Base-by-base conservation (phyloP, 2,888 invertebrate species). In the Gastrophysa polygoni region DNA sequence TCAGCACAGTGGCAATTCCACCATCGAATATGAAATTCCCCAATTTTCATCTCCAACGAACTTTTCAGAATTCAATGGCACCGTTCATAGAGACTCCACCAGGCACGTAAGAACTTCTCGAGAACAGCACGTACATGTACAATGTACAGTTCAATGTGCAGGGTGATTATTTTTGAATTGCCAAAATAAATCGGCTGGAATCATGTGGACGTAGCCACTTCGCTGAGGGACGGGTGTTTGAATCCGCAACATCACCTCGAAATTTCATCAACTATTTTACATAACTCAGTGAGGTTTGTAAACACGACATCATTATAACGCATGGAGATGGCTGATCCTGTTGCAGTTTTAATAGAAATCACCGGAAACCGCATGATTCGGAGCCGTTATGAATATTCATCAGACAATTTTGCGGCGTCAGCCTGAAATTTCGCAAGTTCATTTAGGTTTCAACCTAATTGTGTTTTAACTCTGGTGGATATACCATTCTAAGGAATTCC, bases 271-370 rank as follows among this genome's bases (percentile, higher is more conserved):
- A 52, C 44, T 11, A 47, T 54, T 16, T 59, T 62, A 28, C 43
- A 49, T 32, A 57, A 29, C 32, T 32, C 17, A 54, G 10, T 52
- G n/a, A 46, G 47, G 21, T 59, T 48, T 57, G 62, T 66, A 63
- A 69, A 68, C 64, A 68, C 52, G 69, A 58, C 67, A 64, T 61
- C 61, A 66, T 65, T 60, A 60, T 49, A 49, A 32, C 44, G 49
- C 50, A 49, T 60, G 62, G 59, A 56, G 50, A 57, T 51, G 43
- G 66, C 59, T 64, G 66, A 70, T 68, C 57, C 59, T 38, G 66
- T 59, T 65, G 70, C 66, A 69, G 63, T 68, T 69, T 66, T 69
- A 61, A 69, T 69, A 62, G 68, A 65, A 69, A 70, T 70, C 61
- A 61, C 59, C 63, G 43, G 62, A 69, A 69, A 70, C 64, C 68